These are phyloP conservation scores for Synchiropus splendidus DNA, from an alignment of 2,113 vertebrate genomes.

Conservation along the genomic window DNA sequence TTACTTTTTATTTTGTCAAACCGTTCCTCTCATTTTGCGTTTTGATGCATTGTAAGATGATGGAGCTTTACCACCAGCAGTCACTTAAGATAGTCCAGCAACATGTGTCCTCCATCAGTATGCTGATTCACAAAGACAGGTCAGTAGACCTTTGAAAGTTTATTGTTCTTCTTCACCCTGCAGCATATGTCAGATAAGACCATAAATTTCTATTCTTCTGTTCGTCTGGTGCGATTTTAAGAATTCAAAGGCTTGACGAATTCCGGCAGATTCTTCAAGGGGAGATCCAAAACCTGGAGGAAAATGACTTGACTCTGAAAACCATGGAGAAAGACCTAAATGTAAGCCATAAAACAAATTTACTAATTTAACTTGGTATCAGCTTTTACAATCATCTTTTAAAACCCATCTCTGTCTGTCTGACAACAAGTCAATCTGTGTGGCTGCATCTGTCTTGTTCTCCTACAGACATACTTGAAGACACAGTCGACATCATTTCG, in stretches of 20 bases:
- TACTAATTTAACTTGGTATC: too few relatives aligned
- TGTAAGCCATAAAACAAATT: slow-evolving; percentile 61
- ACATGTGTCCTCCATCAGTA: slow-evolving; percentile 66
- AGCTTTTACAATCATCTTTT: too few relatives aligned
- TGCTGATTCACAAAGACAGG: slow-evolving; percentile 73
- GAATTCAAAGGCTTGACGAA: slow-evolving; percentile 70
- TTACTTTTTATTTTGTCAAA: slow-evolving; percentile 1
- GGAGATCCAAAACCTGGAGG: slow-evolving; percentile 78
- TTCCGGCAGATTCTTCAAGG: slow-evolving; percentile 68
- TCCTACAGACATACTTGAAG: slow-evolving; percentile 51
- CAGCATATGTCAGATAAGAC: too few relatives aligned
- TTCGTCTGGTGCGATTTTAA: slow-evolving; percentile 36
- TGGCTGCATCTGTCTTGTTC: slow-evolving; percentile 2
- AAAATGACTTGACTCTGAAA: slow-evolving; percentile 70
- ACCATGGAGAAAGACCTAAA: slow-evolving; percentile 80
- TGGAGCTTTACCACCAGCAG: slow-evolving; percentile 76
- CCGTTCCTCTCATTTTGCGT: slow-evolving; percentile 10
- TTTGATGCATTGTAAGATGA: slow-evolving; percentile 56
- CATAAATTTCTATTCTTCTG: not conserved
- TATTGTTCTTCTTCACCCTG: not conserved
- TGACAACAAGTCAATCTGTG: not conserved
- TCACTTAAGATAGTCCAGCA: slow-evolving; percentile 70
- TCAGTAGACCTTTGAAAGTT: slow-evolving; percentile 23
- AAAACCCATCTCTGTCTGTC: too few relatives aligned
- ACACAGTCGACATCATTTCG: slow-evolving; percentile 52